Evolutionary conservation across 2,113 vertebrate species (phyloP).

Genomic region (Garra rufa): DNA sequence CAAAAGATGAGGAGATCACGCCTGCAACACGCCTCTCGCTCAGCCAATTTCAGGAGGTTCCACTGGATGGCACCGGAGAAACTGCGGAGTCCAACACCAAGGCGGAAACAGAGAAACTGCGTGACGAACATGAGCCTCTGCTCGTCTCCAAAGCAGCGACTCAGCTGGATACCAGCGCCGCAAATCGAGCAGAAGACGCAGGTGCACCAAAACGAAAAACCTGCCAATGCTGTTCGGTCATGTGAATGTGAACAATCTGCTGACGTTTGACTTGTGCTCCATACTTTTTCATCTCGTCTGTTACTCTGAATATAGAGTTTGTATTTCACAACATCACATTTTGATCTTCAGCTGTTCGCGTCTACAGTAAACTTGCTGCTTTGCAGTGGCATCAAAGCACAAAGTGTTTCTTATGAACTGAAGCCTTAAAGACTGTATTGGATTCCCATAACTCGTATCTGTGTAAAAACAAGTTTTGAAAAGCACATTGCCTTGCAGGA

Average conservation of each 20-base stretch:
- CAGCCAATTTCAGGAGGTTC: slow-evolving; percentile 73
- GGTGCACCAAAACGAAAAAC: slow-evolving; percentile 67
- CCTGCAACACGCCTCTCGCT: background rate
- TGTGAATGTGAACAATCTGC: slow-evolving; percentile 74
- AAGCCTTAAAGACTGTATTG: background rate
- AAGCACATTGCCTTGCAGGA: slow-evolving; percentile 11
- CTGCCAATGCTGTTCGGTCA: slow-evolving; percentile 78
- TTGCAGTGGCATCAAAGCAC: background rate
- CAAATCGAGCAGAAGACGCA: slow-evolving; percentile 29
- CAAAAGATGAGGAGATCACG: background rate
- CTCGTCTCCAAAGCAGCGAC: slow-evolving; percentile 59
- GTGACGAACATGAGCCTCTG: slow-evolving; percentile 68
- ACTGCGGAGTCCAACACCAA: slow-evolving; percentile 27
- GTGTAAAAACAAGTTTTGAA: background rate
- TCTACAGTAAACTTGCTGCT: background rate
- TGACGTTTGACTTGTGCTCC: background rate
- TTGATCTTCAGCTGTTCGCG: background rate
- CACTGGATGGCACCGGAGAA: slow-evolving; percentile 52
- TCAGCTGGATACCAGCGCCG: slow-evolving; percentile 4
- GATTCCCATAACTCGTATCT: background rate
- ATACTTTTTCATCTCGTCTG: slow-evolving; percentile 33
- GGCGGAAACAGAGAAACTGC: background rate
- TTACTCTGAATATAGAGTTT: slow-evolving; percentile 12
- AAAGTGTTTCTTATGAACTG: background rate
- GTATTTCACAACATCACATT: background rate